Base-by-base conservation (phyloP, 1,140 invertebrate genomes). In the Sarcophaga peregrina region DNA sequence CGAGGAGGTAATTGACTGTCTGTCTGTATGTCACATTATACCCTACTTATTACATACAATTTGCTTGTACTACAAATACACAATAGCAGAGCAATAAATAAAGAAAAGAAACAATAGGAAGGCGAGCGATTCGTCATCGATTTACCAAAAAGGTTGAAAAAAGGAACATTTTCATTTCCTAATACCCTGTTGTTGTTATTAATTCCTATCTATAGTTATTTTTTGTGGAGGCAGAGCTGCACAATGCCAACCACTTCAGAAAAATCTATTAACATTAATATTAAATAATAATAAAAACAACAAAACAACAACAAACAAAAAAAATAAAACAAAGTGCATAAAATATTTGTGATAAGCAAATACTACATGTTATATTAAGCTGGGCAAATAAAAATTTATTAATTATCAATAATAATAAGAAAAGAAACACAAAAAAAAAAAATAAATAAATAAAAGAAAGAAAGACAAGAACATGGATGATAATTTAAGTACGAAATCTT, bases 401-500 rank as follows among this genome's bases (percentile, higher is more conserved):
- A n/a, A 17, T 62, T 68, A 5, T 8, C 17, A 25, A 5, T 68
- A 74, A 45, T 13, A 37, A 37, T 1, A 37, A 37, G 4, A 37
- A 4, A 37, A 37, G 4, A 37, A 37, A 37, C 4, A 37, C 15
- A 15, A 13, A 72, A 52, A 52, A 37, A 20, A 7, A 46, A 81
- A 74, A 45, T 13, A n/a, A n/a, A n/a, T n/a, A n/a, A n/a, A n/a
- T n/a, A n/a, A n/a, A n/a, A n/a, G n/a, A n/a, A n/a, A n/a, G 47
- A 15, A 37, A 68, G 45, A 52, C 37, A 20, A 7, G 20, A 83
- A 80, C 91, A 95, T 95, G 95, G 95, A 95, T 93, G 94, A 95
- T 93, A 94, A 93, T 91, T 90, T 93, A 86, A 95, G 94, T 90
- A 93, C 94, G 80, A 94, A 95, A 92, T 96, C 95, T 83, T 94